Percentiles rank a stretch among this genome's conserved stretches.
Conservation (phyloP, 2,113 vertebrate species). For the Morone saxatilis region DNA sequence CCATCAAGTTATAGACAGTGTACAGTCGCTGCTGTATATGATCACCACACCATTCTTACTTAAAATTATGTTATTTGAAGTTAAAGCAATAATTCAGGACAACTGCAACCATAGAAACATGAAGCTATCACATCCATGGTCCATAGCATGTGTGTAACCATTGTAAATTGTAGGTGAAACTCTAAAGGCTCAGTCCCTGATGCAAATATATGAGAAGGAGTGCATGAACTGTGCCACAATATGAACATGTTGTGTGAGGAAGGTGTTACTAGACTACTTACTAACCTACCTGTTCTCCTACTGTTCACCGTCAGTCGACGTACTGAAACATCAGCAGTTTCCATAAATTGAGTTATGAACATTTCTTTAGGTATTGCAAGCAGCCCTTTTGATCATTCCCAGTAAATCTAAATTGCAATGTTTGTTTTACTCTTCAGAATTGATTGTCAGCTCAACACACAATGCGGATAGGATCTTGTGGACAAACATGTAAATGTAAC, state of each 20-base stretch:
- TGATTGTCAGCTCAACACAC: background rate
- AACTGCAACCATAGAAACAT: background rate
- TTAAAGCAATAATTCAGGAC: background rate
- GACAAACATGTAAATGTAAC: too few species aligned
- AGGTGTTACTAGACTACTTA: too few species aligned
- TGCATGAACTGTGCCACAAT: background rate
- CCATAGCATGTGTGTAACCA: background rate
- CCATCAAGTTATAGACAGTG: background rate
- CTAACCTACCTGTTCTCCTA: background rate
- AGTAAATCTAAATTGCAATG: background rate
- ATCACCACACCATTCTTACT: background rate
- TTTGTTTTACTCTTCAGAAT: background rate
- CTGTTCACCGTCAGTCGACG: too few species aligned
- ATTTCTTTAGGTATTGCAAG: too few species aligned
- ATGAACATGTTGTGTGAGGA: background rate
- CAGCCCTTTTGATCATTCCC: background rate
- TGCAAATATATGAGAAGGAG: background rate
- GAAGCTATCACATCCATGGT: background rate
- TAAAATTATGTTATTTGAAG: background rate
- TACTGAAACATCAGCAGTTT: background rate
- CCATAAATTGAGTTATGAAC: background rate
- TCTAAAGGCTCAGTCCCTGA: too few species aligned
- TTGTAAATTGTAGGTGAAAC: background rate
- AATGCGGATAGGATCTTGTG: background rate
- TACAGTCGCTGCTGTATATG: too few species aligned